These are phyloP conservation scores for Lophius americanus DNA, from an alignment of 2,797 vertebrate species.

Conservation along the genomic window DNA sequence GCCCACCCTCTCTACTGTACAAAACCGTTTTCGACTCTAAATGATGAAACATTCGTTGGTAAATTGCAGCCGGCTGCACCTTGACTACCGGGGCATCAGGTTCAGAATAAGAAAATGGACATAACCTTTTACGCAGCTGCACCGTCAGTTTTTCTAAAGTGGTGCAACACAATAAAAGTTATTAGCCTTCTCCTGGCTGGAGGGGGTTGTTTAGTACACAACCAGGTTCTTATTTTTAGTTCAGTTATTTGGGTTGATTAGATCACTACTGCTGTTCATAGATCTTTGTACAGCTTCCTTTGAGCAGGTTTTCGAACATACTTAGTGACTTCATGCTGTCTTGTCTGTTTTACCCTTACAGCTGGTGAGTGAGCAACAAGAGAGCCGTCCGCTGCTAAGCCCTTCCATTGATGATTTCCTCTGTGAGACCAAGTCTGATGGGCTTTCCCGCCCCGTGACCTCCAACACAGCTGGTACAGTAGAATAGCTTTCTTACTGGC, in stretches of 20 bases:
- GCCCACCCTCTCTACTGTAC: constrained; percentile 25
- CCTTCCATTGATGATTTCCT: constrained; percentile 99
- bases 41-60: constrained; percentile 47
- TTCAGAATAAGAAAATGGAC: constrained; percentile 51
- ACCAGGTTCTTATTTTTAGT: too few relatives aligned
- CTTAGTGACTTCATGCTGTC: constrained; percentile 19
- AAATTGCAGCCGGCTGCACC: constrained; percentile 61
- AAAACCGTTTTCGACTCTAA: constrained; percentile 33
- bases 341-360: constrained; percentile 82
- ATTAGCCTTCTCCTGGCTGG: constrained; percentile 58
- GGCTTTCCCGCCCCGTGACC: constrained; percentile 91
- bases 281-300: neutral
- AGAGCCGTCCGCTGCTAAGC: constrained; percentile 97
- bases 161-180: constrained; percentile 32
- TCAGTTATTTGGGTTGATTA: too few relatives aligned
- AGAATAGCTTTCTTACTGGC: constrained; percentile 4
- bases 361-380: constrained; percentile 99
- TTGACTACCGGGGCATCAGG: constrained; percentile 42
- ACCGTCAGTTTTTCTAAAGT: constrained; percentile 44
- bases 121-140: constrained; percentile 51
- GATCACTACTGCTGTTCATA: neutral
- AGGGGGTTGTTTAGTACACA: constrained; percentile 10
- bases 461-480: constrained; percentile 91
- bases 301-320: too few relatives aligned
- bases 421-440: constrained; percentile 96